These are phyloP conservation scores for rabbit (Oryctolagus cuniculus) DNA, from an alignment of 2,113 vertebrate genomes.

Conservation along the genomic window DNA sequence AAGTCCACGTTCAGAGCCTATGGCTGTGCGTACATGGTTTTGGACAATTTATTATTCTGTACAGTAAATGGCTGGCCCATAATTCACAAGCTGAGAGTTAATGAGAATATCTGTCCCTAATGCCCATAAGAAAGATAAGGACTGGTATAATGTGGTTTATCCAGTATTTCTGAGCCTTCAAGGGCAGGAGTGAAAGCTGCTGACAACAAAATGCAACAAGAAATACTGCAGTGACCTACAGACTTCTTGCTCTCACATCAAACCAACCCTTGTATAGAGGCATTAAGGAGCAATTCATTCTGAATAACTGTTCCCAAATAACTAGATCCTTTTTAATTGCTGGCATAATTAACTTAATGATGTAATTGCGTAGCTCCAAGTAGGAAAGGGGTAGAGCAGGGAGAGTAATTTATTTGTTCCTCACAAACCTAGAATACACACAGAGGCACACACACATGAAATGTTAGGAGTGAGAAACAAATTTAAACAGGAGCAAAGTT, in stretches of 20 bases:
- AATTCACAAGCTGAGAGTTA: constrained; percentile 86
- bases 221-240: constrained; percentile 89
- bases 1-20: constrained; percentile 73
- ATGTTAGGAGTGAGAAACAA: constrained; percentile 64
- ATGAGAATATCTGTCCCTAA: constrained; percentile 89
- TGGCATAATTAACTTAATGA: constrained; percentile 92
- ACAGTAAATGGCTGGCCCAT: constrained; percentile 84
- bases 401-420: constrained; percentile 79
- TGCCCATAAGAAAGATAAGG: constrained; percentile 89
- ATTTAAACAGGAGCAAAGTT: constrained; percentile 64
- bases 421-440: constrained; percentile 70
- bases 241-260: constrained; percentile 87
- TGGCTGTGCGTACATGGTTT: constrained; percentile 69
- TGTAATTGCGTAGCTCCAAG: constrained; percentile 86
- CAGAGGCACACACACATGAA: not conserved
- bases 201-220: constrained; percentile 88
- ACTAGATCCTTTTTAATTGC: constrained; percentile 91
- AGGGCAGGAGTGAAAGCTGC: constrained; percentile 85
- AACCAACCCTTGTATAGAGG: constrained; percentile 87
- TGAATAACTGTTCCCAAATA: constrained; percentile 89
- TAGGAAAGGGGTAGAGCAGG: constrained; percentile 74
- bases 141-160: constrained; percentile 84
- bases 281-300: constrained; percentile 89
- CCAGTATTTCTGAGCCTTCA: constrained; percentile 83
- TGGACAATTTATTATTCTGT: constrained; percentile 86